Evolutionary conservation across 2,797 vertebrate species (phyloP).

Genomic region (Carapus acus): DNA sequence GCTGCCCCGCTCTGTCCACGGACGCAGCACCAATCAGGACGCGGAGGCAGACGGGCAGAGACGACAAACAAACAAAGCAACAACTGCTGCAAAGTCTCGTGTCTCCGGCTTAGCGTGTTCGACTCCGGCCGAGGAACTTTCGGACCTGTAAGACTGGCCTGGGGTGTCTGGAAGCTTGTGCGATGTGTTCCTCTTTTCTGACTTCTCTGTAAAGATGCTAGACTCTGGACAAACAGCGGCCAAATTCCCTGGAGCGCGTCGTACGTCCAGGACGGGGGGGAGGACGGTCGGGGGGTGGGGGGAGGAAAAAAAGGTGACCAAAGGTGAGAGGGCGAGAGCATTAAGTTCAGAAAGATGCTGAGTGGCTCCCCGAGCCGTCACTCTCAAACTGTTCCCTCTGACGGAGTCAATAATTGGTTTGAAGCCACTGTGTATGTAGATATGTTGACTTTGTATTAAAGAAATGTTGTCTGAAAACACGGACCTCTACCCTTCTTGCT

Average conservation of each 20-base stretch:
- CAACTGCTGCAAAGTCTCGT: constrained; percentile 60
- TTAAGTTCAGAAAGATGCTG: constrained; percentile 51
- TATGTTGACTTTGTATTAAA: constrained; percentile 99
- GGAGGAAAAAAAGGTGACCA: constrained; percentile 42
- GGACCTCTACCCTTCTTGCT: too few relatives aligned
- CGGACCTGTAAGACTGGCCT: constrained; percentile 56
- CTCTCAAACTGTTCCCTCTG: constrained; percentile 91
- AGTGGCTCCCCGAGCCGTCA: constrained; percentile 83
- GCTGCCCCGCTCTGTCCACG: constrained; percentile 47
- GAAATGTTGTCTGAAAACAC: constrained; percentile 90
- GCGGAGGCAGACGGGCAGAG: constrained; percentile 43
- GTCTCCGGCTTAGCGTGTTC: constrained; percentile 59
- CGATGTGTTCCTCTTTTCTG: constrained; percentile 68
- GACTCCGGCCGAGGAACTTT: constrained; percentile 45
- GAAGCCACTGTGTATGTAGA: constrained; percentile 98
- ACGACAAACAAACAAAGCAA: constrained; percentile 50
- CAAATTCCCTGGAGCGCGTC: constrained; percentile 60
- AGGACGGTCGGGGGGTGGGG: constrained; percentile 19
- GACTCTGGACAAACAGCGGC: constrained; percentile 61
- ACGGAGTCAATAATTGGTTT: constrained; percentile 89
- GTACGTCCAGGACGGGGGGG: constrained; percentile 29
- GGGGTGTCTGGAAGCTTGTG: constrained; percentile 69
- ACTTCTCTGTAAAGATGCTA: constrained; percentile 74
- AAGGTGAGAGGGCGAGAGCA: too few relatives aligned
- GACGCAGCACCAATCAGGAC: constrained; percentile 60